phyloP scores from a whole-genome alignment of 64 coral and sea anemone species.

The Actinia tenebrosa region DNA sequence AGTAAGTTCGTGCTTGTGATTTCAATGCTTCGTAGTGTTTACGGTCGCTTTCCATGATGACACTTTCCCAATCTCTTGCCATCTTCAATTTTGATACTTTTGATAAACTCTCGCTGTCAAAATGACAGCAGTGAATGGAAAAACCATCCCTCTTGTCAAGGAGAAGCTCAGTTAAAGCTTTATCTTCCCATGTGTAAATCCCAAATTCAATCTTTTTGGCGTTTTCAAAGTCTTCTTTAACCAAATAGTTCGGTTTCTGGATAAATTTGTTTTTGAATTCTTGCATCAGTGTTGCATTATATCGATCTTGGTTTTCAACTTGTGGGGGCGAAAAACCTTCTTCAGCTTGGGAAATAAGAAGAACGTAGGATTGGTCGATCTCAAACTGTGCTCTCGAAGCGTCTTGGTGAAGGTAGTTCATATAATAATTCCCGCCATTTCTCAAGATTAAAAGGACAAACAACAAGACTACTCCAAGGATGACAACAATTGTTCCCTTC shows the following conservation, averaged over 20 bases:
- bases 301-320: background rate
- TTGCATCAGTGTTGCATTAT: background rate
- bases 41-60: constrained; percentile 7
- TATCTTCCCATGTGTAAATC: background rate
- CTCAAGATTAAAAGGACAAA: constrained; percentile 27
- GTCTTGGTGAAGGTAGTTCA: constrained; percentile 28
- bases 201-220: background rate
- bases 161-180: background rate
- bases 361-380: constrained; percentile 49
- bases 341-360: constrained; percentile 38
- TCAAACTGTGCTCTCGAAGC: constrained; percentile 31
- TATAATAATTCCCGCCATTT: background rate
- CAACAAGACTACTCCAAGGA: background rate
- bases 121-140: constrained; percentile 11
- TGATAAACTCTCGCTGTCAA: background rate
- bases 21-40: background rate
- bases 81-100: background rate
- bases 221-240: background rate
- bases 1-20: background rate
- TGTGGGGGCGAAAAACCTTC: background rate
- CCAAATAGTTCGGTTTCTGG: background rate
- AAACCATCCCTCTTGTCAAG: constrained; percentile 4
- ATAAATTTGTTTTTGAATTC: background rate
- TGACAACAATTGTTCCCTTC: background rate
- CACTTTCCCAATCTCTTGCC: background rate